A percentile compares a stretch with the other conserved stretches of the same genome.
phyloP scores from a whole-genome alignment of 2,888 invertebrate species.

The Drosophila yooni region DNA sequence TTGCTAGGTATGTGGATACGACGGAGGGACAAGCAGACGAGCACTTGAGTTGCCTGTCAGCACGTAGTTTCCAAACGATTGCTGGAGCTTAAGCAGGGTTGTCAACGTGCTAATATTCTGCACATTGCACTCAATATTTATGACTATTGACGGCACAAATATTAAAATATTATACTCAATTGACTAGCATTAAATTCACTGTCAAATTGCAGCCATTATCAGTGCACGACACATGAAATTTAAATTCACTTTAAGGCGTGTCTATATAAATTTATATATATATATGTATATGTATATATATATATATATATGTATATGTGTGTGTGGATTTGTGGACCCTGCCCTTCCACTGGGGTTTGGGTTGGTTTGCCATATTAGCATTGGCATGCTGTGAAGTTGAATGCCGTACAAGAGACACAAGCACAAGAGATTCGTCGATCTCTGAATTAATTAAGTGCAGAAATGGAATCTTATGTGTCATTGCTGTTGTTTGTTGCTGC shows the following conservation, averaged over 20 bases:
- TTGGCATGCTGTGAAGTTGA: conserved; percentile 63
- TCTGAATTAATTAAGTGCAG: conserved; percentile 59
- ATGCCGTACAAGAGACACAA: conserved; percentile 32
- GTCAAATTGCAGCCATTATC: conserved; percentile 62
- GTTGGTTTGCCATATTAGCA: conserved; percentile 26
- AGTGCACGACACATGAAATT: conserved; percentile 19
- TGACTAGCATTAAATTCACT: conserved; percentile 39
- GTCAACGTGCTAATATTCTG: conserved; percentile 58
- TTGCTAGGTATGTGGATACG: conserved; percentile 1
- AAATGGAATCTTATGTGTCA: conserved; percentile 59
- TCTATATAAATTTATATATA: neutral
- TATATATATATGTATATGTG: neutral
- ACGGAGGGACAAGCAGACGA: conserved; percentile 6
- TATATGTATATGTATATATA: neutral
- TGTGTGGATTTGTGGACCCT: conserved; percentile 22
- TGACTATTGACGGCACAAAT: conserved; percentile 24
- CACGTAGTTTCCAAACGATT: conserved; percentile 48
- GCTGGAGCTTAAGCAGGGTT: conserved; percentile 13
- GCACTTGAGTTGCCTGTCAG: conserved; percentile 46
- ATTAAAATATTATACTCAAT: conserved; percentile 32
- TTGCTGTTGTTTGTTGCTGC: conserved; percentile 23
- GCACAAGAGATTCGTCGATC: conserved; percentile 39
- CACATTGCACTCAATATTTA: conserved; percentile 41
- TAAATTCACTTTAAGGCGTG: conserved; percentile 23
- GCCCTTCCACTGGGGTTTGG: conserved; percentile 36